These are phyloP conservation scores for Xestia ashworthii DNA, from an alignment of 2,888 invertebrate genomes.

Conservation along the genomic window DNA sequence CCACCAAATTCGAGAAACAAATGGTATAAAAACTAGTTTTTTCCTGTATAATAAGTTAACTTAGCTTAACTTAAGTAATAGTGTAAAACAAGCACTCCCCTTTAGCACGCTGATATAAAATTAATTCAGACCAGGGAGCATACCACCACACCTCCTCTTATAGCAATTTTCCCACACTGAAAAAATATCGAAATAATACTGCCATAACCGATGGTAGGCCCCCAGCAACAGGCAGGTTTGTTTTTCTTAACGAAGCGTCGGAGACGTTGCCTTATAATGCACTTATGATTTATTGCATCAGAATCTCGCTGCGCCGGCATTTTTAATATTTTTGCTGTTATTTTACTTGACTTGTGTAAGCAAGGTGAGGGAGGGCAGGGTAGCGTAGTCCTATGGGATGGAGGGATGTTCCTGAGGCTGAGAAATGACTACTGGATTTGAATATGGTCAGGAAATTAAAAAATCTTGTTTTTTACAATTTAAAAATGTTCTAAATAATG, in stretches of 20 bases:
- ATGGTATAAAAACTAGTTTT: background rate
- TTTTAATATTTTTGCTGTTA: slow-evolving; percentile 72
- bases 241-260: slow-evolving; percentile 83
- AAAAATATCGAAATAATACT: background rate
- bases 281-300: slow-evolving; percentile 84
- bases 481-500: background rate
- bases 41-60: background rate
- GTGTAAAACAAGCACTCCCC: slow-evolving; percentile 49
- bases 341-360: slow-evolving; percentile 55
- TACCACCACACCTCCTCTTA: background rate
- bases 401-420: background rate
- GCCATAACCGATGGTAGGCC: background rate
- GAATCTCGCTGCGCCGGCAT: slow-evolving; percentile 72
- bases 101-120: slow-evolving; percentile 62
- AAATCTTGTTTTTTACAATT: background rate
- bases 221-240: slow-evolving; percentile 74
- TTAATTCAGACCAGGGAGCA: slow-evolving; percentile 42
- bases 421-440: background rate
- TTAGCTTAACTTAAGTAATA: slow-evolving; percentile 8
- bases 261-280: slow-evolving; percentile 79
- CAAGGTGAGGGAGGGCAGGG: slow-evolving; percentile 1
- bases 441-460: background rate
- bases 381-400: slow-evolving; percentile 21
- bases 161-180: background rate
- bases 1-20: background rate